Evolutionary conservation across 2,113 vertebrate genomes (phyloP).

Genomic region (Orycteropus afer): DNA sequence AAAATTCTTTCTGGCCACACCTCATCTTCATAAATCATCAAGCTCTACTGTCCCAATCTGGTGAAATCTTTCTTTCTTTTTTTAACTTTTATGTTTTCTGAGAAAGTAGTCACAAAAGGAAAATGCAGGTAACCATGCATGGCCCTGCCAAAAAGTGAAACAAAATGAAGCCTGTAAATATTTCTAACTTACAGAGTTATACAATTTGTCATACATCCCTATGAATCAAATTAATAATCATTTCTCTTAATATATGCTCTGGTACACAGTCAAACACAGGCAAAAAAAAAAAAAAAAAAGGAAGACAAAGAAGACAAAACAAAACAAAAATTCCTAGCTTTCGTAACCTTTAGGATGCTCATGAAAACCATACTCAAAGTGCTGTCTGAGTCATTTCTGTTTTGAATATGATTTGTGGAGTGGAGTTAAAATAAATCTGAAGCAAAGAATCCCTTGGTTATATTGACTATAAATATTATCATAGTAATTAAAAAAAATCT

Average conservation of each 20-base stretch:
- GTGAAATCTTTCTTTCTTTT: constrained; percentile 16
- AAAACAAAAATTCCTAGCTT: too few species aligned
- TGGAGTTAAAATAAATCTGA: constrained; percentile 58
- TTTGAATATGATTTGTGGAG: constrained; percentile 59
- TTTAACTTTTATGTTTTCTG: constrained; percentile 41
- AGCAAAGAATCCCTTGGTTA: constrained; percentile 50
- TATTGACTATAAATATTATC: constrained; percentile 50
- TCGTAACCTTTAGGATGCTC: not conserved
- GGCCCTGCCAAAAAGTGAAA: not conserved
- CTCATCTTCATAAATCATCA: constrained; percentile 14
- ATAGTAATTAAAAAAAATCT: constrained; percentile 2
- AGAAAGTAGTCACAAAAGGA: constrained; percentile 49
- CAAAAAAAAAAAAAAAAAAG: not conserved
- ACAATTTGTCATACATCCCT: constrained; percentile 15
- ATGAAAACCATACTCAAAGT: constrained; percentile 25
- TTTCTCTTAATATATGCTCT: not conserved
- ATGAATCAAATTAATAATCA: constrained; percentile 26
- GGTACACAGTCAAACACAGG: not conserved
- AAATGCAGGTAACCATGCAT: constrained; percentile 16
- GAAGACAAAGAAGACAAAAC: not conserved
- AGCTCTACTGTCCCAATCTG: constrained; percentile 7
- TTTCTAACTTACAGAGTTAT: constrained; percentile 24
- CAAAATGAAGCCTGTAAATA: not conserved
- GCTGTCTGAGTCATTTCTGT: not conserved
- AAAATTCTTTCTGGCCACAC: not conserved